These are phyloP conservation scores for Idris sp. DNA, from an alignment of 1,140 invertebrate genomes.

Conservation along the genomic window DNA sequence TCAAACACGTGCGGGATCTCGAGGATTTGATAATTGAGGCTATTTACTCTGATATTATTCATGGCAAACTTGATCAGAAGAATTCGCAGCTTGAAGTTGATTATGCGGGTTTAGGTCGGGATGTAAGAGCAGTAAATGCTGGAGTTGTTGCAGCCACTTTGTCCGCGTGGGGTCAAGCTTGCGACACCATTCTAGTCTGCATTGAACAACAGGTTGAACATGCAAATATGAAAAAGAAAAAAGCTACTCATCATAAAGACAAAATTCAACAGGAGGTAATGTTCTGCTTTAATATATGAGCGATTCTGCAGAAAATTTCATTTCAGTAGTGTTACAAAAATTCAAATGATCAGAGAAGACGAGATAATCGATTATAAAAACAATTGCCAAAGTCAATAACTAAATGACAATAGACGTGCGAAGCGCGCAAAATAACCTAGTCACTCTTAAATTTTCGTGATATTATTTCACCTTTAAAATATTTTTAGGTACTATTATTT, in stretches of 20 bases:
- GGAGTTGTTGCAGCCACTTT: conserved; percentile 87
- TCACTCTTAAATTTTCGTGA: too few species aligned
- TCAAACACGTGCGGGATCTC: conserved; percentile 94
- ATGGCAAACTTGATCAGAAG: conserved; percentile 97
- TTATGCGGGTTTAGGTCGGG: conserved; percentile 91
- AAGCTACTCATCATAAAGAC: conserved; percentile 87
- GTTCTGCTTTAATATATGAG: too few species aligned
- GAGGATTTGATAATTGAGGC: conserved; percentile 99
- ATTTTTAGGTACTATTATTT: too few species aligned
- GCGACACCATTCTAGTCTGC: conserved; percentile 90
- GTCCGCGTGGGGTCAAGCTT: conserved; percentile 94
- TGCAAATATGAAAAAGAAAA: conserved; percentile 92
- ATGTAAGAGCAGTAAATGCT: conserved; percentile 90
- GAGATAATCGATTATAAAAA: too few species aligned
- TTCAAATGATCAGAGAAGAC: too few species aligned
- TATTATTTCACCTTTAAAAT: too few species aligned
- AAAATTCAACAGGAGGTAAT: conserved; percentile 91
- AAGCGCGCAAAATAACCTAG: too few species aligned
- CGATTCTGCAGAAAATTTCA: too few species aligned
- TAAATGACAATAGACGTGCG: too few species aligned
- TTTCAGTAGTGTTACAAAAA: too few species aligned
- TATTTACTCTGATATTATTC: conserved; percentile 97
- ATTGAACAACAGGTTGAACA: conserved; percentile 93
- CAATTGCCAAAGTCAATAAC: too few species aligned
- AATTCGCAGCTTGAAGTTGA: conserved; percentile 95